Base-by-base conservation (phyloP, 2,888 invertebrate genomes). In the Lithophane socia region DNA sequence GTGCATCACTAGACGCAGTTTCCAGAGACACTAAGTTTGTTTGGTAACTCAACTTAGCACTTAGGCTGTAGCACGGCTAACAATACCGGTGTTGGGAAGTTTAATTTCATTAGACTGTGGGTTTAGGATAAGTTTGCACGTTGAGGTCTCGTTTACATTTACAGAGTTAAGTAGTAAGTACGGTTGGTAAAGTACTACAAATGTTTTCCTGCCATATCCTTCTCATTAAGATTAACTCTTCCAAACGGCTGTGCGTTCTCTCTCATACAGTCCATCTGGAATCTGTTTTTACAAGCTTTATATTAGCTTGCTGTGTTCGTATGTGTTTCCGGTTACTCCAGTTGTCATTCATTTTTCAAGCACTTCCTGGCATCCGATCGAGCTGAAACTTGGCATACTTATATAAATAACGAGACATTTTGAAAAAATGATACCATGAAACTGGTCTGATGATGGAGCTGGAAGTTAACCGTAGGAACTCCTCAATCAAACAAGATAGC, bases 91-190 rank as follows among this genome's bases (percentile, higher is more conserved):
- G 65, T 72, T 75, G 54, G 60, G 42, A 47, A 82, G 65, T 75
- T 75, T 75, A 69, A 82, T 82, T 82, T 85, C 65, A 85, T 85
- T 77, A 77, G 69, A 13, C 65, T 74, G 64, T 74, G 67, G 66
- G 37, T 69, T 80, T 54, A 56, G 60, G 60, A 58, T 44, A 37
- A 52, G 73, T 85, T 82, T 52, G 61, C 24, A 52, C 44, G 24
- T 37, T 67, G 49, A 75, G 61, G 56, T 42, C 44, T 75, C 54
- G 52, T 63, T 60, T 54, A 64, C 21, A 65, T 65, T 65, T 44
- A 42, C 8, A 4, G 5, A 21, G 21, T 42, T 58, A 37, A 65
- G 29, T 64, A 37, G 56, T 68, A 63, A 63, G 61, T 47, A 52
- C n/a, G n/a, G 44, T 13, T 52, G 56, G 60, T 37, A 10, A 12